phyloP scores from a whole-genome alignment of 1,140 invertebrate genomes.

The Lysiphlebus fabarum region DNA sequence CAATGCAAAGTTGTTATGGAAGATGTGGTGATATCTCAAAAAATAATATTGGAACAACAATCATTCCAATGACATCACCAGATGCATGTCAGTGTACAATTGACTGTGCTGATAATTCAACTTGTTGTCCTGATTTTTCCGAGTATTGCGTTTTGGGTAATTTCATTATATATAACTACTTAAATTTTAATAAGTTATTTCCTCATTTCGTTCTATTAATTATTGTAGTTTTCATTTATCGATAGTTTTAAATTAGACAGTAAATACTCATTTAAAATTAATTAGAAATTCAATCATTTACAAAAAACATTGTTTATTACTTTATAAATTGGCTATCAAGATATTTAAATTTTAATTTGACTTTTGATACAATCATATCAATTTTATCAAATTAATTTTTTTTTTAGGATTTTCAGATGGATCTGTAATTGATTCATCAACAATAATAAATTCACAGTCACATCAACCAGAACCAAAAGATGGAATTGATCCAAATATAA shows the following conservation, averaged over 20 bases:
- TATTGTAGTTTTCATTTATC: neutral
- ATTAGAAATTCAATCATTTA: no score
- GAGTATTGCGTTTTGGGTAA: constrained; percentile 50
- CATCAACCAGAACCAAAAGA: constrained; percentile 41
- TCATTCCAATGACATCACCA: constrained; percentile 20
- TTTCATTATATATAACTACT: constrained; percentile 1
- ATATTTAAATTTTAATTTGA: no score
- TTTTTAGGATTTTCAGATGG: no score
- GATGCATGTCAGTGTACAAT: constrained; percentile 49
- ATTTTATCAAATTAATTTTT: no score
- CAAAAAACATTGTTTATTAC: no score
- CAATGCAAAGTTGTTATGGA: constrained; percentile 44
- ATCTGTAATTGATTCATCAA: no score
- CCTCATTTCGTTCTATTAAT: neutral
- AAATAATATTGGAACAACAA: constrained; percentile 27
- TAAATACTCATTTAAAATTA: no score
- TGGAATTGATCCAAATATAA: constrained; percentile 38
- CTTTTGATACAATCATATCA: no score
- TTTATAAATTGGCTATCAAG: no score
- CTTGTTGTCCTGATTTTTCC: constrained; percentile 53
- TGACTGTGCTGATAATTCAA: constrained; percentile 47
- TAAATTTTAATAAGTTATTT: neutral
- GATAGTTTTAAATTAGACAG: no score
- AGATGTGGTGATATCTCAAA: constrained; percentile 37
- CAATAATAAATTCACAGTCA: constrained; percentile 1